phyloP scores from a whole-genome alignment of 2,797 vertebrate species.

The Eleutherodactylus coqui region DNA sequence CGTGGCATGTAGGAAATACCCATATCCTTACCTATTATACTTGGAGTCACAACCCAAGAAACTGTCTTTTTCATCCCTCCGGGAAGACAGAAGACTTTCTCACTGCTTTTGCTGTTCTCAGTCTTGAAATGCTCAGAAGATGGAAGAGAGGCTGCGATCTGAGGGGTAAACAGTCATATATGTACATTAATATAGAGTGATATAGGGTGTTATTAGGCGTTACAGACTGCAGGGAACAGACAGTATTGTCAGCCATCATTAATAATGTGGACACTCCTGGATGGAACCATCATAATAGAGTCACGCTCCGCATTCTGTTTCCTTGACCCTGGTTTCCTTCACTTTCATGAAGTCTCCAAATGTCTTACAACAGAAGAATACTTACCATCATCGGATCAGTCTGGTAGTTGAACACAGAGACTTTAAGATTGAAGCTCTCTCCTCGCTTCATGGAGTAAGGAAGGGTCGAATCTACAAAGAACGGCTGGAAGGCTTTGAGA shows the following conservation, averaged over 20 bases:
- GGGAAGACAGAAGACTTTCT: constrained; percentile 78
- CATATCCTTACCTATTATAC: constrained; percentile 72
- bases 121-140: constrained; percentile 69
- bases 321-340: too few species aligned
- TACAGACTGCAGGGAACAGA: too few species aligned
- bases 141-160: constrained; percentile 77
- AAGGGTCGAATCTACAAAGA: constrained; percentile 78
- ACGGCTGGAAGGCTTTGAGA: constrained; percentile 80
- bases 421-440: constrained; percentile 79
- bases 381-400: constrained; percentile 77
- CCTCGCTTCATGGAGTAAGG: constrained; percentile 81
- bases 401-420: constrained; percentile 76
- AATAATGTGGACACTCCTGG: too few species aligned
- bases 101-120: constrained; percentile 71
- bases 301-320: too few species aligned
- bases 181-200: too few species aligned
- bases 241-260: too few species aligned
- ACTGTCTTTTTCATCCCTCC: constrained; percentile 76
- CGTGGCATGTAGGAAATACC: too few species aligned
- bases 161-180: not conserved
- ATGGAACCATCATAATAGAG: too few species aligned
- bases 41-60: constrained; percentile 79
- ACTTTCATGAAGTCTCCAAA: too few species aligned
- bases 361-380: not conserved
- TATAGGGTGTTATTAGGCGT: too few species aligned